Evolutionary conservation across 2,797 vertebrate species (phyloP).

Genomic region (Limosa lapponica): DNA sequence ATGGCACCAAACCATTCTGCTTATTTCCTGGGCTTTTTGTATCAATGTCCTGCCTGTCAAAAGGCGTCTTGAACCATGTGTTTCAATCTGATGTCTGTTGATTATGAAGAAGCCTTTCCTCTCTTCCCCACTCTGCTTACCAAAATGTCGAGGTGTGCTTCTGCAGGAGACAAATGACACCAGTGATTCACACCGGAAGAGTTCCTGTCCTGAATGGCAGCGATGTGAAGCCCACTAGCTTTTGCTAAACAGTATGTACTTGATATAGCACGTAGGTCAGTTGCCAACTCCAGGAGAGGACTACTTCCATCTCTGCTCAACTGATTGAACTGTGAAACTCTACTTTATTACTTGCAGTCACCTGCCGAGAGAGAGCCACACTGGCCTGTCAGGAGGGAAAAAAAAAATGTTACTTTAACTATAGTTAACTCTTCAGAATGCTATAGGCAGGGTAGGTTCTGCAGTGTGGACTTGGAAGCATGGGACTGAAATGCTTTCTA

Average conservation of each 20-base stretch:
- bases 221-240: background rate
- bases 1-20: background rate
- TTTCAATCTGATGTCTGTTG: background rate
- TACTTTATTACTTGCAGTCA: background rate
- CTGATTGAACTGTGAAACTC: background rate
- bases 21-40: background rate
- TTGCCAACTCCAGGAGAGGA: background rate
- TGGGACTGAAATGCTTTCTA: background rate
- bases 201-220: background rate
- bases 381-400: background rate
- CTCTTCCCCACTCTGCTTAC: background rate
- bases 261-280: background rate
- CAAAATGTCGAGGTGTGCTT: background rate
- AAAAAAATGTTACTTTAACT: background rate
- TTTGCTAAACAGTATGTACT: background rate
- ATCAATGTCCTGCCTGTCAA: background rate
- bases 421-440: background rate
- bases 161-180: background rate
- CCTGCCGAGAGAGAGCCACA: background rate
- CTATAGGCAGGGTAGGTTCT: background rate
- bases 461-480: background rate
- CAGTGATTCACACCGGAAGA: background rate
- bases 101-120: background rate
- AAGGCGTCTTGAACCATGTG: background rate
- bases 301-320: background rate